phyloP scores from a whole-genome alignment of 2,888 invertebrate species.

The Phytoseiulus persimilis region DNA sequence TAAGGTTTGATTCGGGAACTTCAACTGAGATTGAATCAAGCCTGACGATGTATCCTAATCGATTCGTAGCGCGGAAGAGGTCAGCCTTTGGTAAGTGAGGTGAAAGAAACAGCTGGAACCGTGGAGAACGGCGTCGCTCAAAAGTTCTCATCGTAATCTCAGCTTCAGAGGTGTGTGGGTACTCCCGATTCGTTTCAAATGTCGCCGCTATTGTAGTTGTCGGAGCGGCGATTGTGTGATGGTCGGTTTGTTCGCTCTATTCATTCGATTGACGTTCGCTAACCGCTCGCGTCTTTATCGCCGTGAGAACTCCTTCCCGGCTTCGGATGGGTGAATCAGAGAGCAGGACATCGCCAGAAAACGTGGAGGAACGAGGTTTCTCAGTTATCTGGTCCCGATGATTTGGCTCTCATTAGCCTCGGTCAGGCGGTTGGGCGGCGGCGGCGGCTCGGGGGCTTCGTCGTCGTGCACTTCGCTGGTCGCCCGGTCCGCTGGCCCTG shows the following conservation, averaged over 20 bases:
- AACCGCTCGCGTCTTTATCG: neutral
- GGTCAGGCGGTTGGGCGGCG: neutral
- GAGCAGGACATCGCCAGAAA: no score
- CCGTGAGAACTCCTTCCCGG: neutral
- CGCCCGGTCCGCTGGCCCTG: neutral
- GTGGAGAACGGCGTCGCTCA: neutral
- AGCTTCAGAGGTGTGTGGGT: neutral
- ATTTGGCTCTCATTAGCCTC: no score
- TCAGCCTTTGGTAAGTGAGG: neutral
- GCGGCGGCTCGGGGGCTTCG: neutral
- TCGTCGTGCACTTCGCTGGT: neutral
- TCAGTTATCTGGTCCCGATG: no score
- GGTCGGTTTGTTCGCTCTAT: neutral
- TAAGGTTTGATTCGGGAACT: neutral
- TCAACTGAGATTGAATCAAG: neutral
- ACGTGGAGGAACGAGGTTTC: no score
- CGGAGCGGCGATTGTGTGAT: neutral
- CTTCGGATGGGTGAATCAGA: no score
- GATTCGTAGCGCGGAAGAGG: neutral
- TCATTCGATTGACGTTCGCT: neutral
- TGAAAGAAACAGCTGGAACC: neutral
- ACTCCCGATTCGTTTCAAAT: neutral
- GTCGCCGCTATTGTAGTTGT: neutral
- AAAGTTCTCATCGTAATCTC: neutral
- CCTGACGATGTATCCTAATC: neutral